Evolutionary conservation across 1,140 invertebrate species (phyloP).

Genomic region (Ephestia elutella): DNA sequence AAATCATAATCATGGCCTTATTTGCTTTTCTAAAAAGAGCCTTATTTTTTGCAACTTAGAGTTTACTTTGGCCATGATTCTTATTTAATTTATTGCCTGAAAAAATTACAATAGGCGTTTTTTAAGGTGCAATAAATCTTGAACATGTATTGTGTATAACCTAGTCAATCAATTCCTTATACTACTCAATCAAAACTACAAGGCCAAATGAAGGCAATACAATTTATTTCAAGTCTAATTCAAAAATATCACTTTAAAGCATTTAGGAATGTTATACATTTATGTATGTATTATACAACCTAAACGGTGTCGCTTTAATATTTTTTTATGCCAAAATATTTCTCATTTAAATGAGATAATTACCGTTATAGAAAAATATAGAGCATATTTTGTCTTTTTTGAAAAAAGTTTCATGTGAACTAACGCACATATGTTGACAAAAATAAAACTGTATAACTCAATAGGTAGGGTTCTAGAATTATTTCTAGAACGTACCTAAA

Average conservation of each 20-base stretch:
- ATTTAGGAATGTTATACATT: neutral
- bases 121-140: neutral
- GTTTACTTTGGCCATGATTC: too few species aligned
- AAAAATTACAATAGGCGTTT: too few species aligned
- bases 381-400: neutral
- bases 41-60: too few species aligned
- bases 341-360: neutral
- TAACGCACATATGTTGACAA: neutral
- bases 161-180: neutral
- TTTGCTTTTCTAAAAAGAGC: neutral
- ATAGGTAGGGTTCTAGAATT: too few species aligned
- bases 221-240: neutral
- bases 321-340: neutral
- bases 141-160: neutral
- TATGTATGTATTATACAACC: neutral
- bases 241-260: slow-evolving; percentile 1
- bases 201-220: neutral
- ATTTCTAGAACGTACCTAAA: too few species aligned
- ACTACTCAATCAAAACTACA: neutral
- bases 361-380: neutral
- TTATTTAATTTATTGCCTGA: too few species aligned
- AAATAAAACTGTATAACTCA: too few species aligned
- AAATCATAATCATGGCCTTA: too few species aligned
- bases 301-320: neutral
- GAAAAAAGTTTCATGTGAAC: neutral